A percentile compares a stretch with the other conserved stretches of the same genome.
Conservation (phyloP, 2,888 invertebrate species). For the Liodrosophila aerea region DNA sequence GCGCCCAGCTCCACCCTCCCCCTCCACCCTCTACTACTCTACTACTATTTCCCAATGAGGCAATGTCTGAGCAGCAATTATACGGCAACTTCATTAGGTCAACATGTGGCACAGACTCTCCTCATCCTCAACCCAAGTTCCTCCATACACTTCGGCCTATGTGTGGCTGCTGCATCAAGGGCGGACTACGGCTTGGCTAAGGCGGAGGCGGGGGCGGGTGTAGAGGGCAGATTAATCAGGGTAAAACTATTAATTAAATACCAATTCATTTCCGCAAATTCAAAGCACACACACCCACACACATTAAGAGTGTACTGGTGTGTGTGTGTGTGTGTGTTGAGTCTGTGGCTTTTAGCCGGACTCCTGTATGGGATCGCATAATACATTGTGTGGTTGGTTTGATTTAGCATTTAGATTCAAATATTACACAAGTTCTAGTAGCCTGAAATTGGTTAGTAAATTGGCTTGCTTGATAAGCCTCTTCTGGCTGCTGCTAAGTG, state of each 20-base stretch:
- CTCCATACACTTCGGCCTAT: slow-evolving; percentile 25
- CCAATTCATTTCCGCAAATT: slow-evolving; percentile 81
- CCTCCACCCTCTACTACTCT: slow-evolving; percentile 10
- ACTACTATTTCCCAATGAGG: slow-evolving; percentile 19
- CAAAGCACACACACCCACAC: slow-evolving; percentile 52
- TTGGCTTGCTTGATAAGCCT: slow-evolving; percentile 19
- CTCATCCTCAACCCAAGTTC: too few species aligned
- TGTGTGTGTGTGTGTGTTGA: slow-evolving; percentile 12
- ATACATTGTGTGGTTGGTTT: slow-evolving; percentile 62
- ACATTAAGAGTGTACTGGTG: slow-evolving; percentile 17
- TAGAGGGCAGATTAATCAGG: slow-evolving; percentile 79
- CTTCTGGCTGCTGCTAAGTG: slow-evolving; percentile 3
- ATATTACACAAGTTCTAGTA: slow-evolving; percentile 25
- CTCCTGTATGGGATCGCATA: slow-evolving; percentile 40
- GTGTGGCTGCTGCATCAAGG: slow-evolving; percentile 30
- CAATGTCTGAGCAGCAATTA: slow-evolving; percentile 75
- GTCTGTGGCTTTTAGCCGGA: slow-evolving; percentile 46
- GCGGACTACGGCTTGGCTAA: too few species aligned
- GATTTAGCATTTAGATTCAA: slow-evolving; percentile 44
- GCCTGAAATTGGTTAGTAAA: slow-evolving; percentile 36
- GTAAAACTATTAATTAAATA: slow-evolving; percentile 82
- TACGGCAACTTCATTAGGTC: slow-evolving; percentile 81
- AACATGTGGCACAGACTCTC: slow-evolving; percentile 65
- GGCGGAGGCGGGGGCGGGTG: slow-evolving; percentile 47
- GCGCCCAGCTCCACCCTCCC: slow-evolving; percentile 33